Conservation (phyloP, 2,113 vertebrate genomes). For the Microcebus lehilahytsara region DNA sequence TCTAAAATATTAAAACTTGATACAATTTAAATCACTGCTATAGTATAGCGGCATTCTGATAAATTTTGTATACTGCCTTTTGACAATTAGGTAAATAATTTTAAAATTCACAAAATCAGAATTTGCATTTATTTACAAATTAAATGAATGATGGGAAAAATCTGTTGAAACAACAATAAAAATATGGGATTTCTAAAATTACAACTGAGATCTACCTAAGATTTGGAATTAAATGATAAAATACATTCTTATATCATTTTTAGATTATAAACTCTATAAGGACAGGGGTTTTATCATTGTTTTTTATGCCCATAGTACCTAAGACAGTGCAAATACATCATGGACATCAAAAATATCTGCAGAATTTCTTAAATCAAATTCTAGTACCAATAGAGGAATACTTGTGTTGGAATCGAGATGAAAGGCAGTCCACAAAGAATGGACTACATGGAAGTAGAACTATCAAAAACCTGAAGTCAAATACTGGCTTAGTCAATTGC, state of each 20-base stretch:
- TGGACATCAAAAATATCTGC: background rate
- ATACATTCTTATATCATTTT: constrained; percentile 41
- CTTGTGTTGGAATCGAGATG: background rate
- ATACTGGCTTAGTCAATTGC: background rate
- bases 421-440: background rate
- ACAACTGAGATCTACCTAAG: constrained; percentile 56
- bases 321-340: background rate
- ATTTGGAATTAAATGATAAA: constrained; percentile 19
- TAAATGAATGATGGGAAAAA: constrained; percentile 51
- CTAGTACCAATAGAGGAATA: background rate
- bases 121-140: constrained; percentile 56
- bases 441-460: background rate
- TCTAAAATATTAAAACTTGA: constrained; percentile 32
- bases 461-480: background rate
- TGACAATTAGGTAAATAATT: background rate
- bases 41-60: background rate
- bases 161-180: constrained; percentile 51
- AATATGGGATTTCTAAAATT: constrained; percentile 69
- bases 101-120: background rate
- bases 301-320: background rate
- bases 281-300: background rate
- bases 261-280: constrained; percentile 44
- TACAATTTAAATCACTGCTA: background rate
- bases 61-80: background rate
- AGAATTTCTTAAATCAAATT: constrained; percentile 36